A percentile compares a stretch with the other conserved stretches of the same genome.
Evolutionary conservation across 2,113 vertebrate genomes (phyloP).

Genomic region (Hippocampus guttulatus): DNA sequence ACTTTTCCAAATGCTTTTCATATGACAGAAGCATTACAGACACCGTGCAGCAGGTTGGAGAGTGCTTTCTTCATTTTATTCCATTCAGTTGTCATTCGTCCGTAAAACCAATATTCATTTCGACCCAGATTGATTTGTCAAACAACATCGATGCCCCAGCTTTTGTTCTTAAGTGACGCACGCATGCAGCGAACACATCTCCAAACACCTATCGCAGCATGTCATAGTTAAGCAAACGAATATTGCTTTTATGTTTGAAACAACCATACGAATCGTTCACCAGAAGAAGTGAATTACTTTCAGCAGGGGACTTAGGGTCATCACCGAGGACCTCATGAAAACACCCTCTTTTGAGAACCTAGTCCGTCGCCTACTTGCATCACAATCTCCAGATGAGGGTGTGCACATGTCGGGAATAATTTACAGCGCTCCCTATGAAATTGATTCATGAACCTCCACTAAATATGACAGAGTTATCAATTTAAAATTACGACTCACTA

Average conservation of each 20-base stretch:
- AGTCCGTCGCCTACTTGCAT: neutral
- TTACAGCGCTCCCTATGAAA: neutral
- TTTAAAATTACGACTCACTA: slow-evolving; percentile 1
- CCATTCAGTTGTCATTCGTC: too few species aligned
- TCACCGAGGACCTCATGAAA: neutral
- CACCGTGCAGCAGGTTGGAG: too few species aligned
- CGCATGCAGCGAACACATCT: too few species aligned
- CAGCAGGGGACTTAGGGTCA: neutral
- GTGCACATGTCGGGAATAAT: neutral
- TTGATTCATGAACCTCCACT: slow-evolving; percentile 2
- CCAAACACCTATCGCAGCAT: neutral
- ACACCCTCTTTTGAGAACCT: neutral
- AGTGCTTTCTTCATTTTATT: too few species aligned
- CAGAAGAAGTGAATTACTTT: neutral
- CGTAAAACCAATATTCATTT: neutral
- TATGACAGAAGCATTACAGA: too few species aligned
- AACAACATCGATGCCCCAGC: neutral
- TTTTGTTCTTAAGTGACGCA: too few species aligned
- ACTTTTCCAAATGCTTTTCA: too few species aligned
- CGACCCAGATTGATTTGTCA: neutral
- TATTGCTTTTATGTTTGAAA: neutral
- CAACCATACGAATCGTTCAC: neutral
- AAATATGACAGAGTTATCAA: slow-evolving; percentile 5
- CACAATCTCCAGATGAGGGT: slow-evolving; percentile 19
- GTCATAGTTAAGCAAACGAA: neutral